Percentiles rank a stretch among this genome's conserved stretches.
These are phyloP conservation scores for Sebastes goodei DNA, from an alignment of 2,797 vertebrate species.

Conservation along the genomic window DNA sequence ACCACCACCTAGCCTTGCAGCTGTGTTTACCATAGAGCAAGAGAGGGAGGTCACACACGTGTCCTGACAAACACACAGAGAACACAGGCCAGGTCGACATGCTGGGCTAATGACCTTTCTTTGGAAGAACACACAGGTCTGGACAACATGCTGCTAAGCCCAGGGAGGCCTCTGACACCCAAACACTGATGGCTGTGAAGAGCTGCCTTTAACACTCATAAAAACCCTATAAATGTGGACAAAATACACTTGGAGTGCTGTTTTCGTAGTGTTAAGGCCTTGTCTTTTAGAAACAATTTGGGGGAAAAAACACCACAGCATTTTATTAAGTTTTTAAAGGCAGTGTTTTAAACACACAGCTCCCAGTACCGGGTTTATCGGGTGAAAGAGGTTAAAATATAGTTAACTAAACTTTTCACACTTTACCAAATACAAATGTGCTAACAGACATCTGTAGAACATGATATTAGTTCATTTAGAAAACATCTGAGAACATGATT, in stretches of 20 bases:
- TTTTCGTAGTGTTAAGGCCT: too few species aligned
- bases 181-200: not conserved
- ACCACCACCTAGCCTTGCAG: slow-evolving; percentile 33
- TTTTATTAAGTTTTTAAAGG: too few species aligned
- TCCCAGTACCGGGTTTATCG: too few species aligned
- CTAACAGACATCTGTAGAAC: not conserved
- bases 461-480: not conserved
- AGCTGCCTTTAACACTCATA: not conserved
- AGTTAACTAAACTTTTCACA: too few species aligned
- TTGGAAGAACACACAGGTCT: slow-evolving; percentile 43
- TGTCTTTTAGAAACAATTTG: too few species aligned
- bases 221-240: not conserved
- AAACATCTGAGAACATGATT: too few species aligned
- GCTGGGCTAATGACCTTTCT: slow-evolving; percentile 43
- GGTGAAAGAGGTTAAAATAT: too few species aligned
- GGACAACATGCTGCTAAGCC: slow-evolving; percentile 10
- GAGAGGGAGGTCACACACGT: slow-evolving; percentile 18
- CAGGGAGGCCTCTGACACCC: not conserved
- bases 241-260: too few species aligned
- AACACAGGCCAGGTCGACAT: slow-evolving; percentile 15
- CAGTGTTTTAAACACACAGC: too few species aligned
- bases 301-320: too few species aligned
- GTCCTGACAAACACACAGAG: slow-evolving; percentile 29
- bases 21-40: slow-evolving; percentile 53
- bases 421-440: too few species aligned